Evolutionary conservation across 2,113 vertebrate species (phyloP).

Genomic region (Cettia cetti): DNA sequence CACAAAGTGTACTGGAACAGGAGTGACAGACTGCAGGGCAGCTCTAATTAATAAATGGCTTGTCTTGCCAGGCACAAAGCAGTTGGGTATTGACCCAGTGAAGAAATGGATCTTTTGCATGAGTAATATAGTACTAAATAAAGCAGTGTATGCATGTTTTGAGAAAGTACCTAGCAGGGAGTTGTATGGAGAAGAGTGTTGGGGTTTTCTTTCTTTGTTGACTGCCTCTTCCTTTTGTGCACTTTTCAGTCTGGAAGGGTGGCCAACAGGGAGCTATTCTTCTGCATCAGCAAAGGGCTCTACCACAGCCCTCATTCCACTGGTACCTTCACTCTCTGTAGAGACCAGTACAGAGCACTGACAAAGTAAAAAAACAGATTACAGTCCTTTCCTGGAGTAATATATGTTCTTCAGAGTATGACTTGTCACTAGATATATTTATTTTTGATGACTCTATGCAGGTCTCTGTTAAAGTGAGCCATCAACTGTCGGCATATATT

Average conservation of each 20-base stretch:
- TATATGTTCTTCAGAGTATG: not conserved
- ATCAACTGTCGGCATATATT: not conserved
- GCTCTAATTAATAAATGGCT: slow-evolving; percentile 42
- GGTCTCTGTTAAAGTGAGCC: not conserved
- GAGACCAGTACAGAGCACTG: not conserved
- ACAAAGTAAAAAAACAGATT: not conserved
- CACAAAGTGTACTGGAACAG: not conserved
- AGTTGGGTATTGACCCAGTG: not conserved
- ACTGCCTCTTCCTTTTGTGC: not conserved
- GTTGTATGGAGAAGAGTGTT: not conserved
- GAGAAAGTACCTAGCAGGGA: not conserved
- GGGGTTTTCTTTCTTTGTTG: not conserved
- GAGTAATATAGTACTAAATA: not conserved
- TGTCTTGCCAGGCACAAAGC: not conserved
- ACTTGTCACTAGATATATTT: not conserved
- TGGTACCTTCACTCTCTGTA: not conserved
- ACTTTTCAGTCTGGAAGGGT: not conserved
- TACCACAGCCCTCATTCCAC: not conserved
- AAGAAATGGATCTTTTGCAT: not conserved
- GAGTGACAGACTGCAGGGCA: slow-evolving; percentile 26
- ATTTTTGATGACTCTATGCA: not conserved
- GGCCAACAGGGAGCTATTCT: not conserved
- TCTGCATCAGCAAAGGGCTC: not conserved
- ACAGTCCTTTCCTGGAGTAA: not conserved
- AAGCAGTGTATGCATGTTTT: not conserved